Conservation (phyloP, 2,113 vertebrate species). For the Halichoeres trimaculatus region DNA sequence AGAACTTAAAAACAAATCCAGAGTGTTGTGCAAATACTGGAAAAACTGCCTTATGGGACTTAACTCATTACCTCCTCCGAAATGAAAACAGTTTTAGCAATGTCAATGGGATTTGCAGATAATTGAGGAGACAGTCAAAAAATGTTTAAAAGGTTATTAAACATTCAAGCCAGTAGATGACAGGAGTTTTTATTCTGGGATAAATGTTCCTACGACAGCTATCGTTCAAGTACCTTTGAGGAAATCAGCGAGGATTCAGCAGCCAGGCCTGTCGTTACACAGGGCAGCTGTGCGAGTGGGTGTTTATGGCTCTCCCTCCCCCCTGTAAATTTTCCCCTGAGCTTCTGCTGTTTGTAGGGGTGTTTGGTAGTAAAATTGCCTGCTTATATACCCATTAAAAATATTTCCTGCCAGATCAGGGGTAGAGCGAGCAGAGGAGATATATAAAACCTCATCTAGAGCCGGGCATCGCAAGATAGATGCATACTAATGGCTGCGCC, state of each 20-base stretch:
- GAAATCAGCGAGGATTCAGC: conserved; percentile 15
- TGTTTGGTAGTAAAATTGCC: conserved; percentile 55
- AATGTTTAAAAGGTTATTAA: not conserved
- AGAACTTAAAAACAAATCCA: not conserved
- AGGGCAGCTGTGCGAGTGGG: conserved; percentile 26
- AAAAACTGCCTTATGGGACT: not conserved
- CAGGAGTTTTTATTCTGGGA: not conserved
- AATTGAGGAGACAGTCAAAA: not conserved
- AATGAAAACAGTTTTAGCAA: conserved; percentile 1
- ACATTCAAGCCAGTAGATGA: not conserved
- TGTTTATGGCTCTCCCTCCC: conserved; percentile 40
- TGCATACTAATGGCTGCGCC: conserved; percentile 57
- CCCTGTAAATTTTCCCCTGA: conserved; percentile 26
- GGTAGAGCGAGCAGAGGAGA: conserved; percentile 26
- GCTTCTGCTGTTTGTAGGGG: conserved; percentile 22
- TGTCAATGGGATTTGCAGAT: not conserved
- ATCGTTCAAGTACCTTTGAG: not conserved
- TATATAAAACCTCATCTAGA: conserved; percentile 39
- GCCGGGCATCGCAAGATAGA: conserved; percentile 36
- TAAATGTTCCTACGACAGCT: not conserved
- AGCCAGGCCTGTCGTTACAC: conserved; percentile 16
- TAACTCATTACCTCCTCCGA: not conserved
- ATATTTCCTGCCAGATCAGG: conserved; percentile 44
- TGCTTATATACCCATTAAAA: conserved; percentile 63
- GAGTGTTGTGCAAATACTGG: not conserved